Conservation (phyloP, 2,797 vertebrate species). For the Tolypeutes matacus region DNA sequence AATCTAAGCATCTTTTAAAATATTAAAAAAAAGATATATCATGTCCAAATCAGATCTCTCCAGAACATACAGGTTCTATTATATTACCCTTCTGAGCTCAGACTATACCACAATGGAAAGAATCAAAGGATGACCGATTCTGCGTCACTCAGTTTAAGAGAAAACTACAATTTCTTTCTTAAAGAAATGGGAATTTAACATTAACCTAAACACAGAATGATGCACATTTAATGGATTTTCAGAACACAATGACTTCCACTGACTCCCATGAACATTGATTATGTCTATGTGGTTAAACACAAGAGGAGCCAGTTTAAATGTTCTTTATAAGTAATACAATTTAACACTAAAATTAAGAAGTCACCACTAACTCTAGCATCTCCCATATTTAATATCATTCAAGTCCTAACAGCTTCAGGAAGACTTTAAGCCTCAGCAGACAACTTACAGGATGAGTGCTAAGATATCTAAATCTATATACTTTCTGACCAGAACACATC, state of each 20-base stretch:
- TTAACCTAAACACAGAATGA: slow-evolving; percentile 59
- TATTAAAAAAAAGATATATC: background rate
- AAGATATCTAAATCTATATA: background rate
- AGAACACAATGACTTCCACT: slow-evolving; percentile 35
- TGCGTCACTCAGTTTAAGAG: slow-evolving; percentile 36
- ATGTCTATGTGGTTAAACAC: slow-evolving; percentile 36
- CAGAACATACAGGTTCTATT: slow-evolving; percentile 41
- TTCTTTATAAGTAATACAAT: slow-evolving; percentile 55
- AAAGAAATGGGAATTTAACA: slow-evolving; percentile 31
- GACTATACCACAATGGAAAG: slow-evolving; percentile 39
- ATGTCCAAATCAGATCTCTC: background rate
- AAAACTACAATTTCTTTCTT: slow-evolving; percentile 50
- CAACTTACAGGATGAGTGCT: background rate
- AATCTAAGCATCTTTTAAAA: no score
- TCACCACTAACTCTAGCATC: slow-evolving; percentile 19
- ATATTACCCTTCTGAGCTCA: slow-evolving; percentile 22
- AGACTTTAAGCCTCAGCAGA: slow-evolving; percentile 44
- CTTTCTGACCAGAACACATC: slow-evolving; percentile 59
- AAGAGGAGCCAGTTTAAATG: slow-evolving; percentile 55
- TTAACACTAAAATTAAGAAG: slow-evolving; percentile 55
- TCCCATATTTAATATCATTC: background rate
- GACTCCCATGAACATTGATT: slow-evolving; percentile 49
- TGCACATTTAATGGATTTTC: slow-evolving; percentile 54
- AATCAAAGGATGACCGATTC: slow-evolving; percentile 35
- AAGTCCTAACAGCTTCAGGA: slow-evolving; percentile 23